These are phyloP conservation scores for Columba janthina DNA, from an alignment of 2,113 vertebrate species.

Conservation along the genomic window DNA sequence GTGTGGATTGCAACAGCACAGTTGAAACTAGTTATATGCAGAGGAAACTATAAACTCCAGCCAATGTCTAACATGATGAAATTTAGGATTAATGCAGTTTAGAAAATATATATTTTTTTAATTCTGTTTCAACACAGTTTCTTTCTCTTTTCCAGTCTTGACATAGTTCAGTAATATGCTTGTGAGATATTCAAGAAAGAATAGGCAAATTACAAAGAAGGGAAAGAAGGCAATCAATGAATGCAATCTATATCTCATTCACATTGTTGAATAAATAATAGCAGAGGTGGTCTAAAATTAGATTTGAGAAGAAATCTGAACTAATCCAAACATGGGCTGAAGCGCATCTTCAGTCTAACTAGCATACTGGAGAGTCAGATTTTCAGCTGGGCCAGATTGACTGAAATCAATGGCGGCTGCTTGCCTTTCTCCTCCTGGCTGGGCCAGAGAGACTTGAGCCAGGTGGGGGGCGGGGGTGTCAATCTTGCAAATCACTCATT, in stretches of 20 bases:
- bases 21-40: background rate
- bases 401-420: background rate
- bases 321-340: background rate
- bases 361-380: background rate
- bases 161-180: background rate
- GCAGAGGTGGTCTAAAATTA: conserved; percentile 47
- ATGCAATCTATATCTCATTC: conserved; percentile 24
- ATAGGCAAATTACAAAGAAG: background rate
- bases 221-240: conserved; percentile 12
- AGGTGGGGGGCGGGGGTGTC: rapidly evolving
- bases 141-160: background rate
- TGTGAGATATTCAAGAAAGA: background rate
- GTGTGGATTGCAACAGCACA: background rate
- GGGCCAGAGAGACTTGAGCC: background rate
- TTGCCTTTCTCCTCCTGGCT: background rate
- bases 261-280: conserved; percentile 65
- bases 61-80: background rate
- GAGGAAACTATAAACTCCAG: background rate
- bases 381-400: background rate
- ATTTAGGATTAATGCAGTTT: background rate
- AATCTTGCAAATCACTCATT: background rate
- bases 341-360: background rate
- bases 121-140: background rate
- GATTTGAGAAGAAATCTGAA: conserved; percentile 16
- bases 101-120: background rate